These are phyloP conservation scores for Chelonus insularis DNA, from an alignment of 1,140 invertebrate genomes.

Conservation along the genomic window DNA sequence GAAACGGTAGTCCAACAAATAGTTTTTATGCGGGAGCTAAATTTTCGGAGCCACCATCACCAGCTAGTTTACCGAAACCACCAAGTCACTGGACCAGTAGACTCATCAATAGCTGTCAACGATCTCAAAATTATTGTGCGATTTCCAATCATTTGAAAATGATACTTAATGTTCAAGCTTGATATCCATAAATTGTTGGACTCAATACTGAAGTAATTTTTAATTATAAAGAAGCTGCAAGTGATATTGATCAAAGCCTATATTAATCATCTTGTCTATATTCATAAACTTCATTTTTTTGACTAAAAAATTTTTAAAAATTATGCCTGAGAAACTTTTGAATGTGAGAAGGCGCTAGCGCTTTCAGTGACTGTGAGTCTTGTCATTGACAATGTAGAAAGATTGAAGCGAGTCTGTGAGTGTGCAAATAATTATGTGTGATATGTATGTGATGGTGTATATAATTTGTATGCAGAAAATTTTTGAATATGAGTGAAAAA, in stretches of 20 bases:
- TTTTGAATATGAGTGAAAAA: no score
- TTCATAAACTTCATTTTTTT: not conserved
- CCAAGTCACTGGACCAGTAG: constrained; percentile 62
- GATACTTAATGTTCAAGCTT: constrained; percentile 64
- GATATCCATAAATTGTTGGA: constrained; percentile 38
- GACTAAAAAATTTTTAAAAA: not conserved
- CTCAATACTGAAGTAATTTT: no score
- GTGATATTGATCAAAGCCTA: no score
- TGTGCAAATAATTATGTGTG: no score
- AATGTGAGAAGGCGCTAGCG: not conserved
- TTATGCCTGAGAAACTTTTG: no score
- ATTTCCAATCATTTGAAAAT: constrained; percentile 63
- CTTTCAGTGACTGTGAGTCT: not conserved
- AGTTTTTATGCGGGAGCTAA: constrained; percentile 66
- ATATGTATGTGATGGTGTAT: no score
- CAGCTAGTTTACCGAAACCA: constrained; percentile 64
- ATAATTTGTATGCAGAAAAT: no score
- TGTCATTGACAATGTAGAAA: no score
- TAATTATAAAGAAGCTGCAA: no score
- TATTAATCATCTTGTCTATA: not conserved
- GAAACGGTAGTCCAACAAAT: constrained; percentile 51
- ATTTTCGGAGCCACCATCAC: constrained; percentile 66
- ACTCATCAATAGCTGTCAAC: constrained; percentile 41
- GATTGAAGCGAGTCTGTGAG: not conserved
- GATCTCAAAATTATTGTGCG: constrained; percentile 39